phyloP scores from a whole-genome alignment of 2,888 invertebrate genomes.

The Labia minor region DNA sequence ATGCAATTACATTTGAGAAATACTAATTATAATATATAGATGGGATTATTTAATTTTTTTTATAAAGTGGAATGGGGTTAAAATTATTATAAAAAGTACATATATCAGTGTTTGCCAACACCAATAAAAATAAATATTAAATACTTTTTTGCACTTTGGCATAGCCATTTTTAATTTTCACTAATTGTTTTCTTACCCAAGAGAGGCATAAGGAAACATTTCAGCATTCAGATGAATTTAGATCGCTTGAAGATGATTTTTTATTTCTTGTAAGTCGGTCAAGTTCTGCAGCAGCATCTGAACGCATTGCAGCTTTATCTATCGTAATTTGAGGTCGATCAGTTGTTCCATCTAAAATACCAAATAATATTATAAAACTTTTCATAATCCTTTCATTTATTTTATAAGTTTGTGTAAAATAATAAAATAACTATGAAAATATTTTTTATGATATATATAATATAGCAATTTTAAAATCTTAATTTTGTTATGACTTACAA shows the following conservation, averaged over 20 bases:
- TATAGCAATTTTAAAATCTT: background rate
- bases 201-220: background rate
- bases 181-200: background rate
- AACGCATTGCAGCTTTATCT: constrained; percentile 65
- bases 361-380: too few species aligned
- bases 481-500: too few species aligned
- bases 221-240: constrained; percentile 43
- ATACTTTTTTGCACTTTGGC: background rate
- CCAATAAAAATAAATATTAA: background rate
- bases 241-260: constrained; percentile 40
- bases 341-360: constrained; percentile 20
- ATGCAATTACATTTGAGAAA: too few species aligned
- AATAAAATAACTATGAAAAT: background rate
- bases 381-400: too few species aligned
- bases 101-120: background rate
- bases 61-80: background rate
- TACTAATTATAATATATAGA: background rate
- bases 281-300: constrained; percentile 85
- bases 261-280: constrained; percentile 74
- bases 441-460: constrained; percentile 6
- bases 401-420: background rate
- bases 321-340: constrained; percentile 35
- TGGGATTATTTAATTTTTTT: background rate
- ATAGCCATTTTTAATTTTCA: background rate
- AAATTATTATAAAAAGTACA: constrained; percentile 1